phyloP scores from a whole-genome alignment of 30 jellyfish, hydroid and myxozoan genomes.

The Aurelia sp. region DNA sequence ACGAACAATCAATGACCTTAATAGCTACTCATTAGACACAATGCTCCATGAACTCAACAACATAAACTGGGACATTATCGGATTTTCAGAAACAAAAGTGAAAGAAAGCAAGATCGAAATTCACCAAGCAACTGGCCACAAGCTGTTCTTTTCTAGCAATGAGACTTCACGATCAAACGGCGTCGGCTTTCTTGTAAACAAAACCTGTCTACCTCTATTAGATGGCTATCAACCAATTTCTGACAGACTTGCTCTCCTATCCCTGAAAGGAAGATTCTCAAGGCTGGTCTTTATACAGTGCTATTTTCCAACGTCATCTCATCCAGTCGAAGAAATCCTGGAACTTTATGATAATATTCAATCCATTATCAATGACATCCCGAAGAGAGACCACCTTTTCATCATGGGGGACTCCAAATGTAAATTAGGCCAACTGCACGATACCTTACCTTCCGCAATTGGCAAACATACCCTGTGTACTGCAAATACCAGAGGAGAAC shows the following conservation, averaged over 20 bases:
- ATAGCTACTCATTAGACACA: constrained; percentile 4
- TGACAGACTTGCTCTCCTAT: constrained; percentile 4
- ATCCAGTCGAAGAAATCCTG: constrained; percentile 31
- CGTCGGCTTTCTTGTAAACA: constrained; percentile 30
- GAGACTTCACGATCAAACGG: constrained; percentile 44
- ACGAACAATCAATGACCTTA: constrained; percentile 12
- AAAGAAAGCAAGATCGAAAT: constrained; percentile 30
- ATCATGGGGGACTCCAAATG: constrained; percentile 24
- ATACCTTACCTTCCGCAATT: constrained; percentile 11
- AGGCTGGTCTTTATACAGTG: constrained; percentile 19
- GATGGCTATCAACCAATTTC: constrained; percentile 27
- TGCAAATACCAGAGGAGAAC: constrained; percentile 33
- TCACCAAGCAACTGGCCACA: constrained; percentile 41
- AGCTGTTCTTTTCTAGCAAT: constrained; percentile 36
- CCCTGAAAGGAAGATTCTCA: constrained; percentile 5
- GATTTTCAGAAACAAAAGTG: constrained; percentile 35
- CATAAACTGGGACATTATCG: constrained; percentile 43
- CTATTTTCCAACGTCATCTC: constrained; percentile 40
- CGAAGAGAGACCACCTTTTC: constrained; percentile 27
- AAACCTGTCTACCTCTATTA: neutral
- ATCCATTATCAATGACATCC: neutral
- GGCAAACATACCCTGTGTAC: constrained; percentile 22
- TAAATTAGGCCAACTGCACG: constrained; percentile 13
- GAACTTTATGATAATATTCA: neutral
- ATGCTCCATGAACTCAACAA: constrained; percentile 41